These are phyloP conservation scores for Tinea trinotella DNA, from an alignment of 2,888 invertebrate species.

Conservation along the genomic window DNA sequence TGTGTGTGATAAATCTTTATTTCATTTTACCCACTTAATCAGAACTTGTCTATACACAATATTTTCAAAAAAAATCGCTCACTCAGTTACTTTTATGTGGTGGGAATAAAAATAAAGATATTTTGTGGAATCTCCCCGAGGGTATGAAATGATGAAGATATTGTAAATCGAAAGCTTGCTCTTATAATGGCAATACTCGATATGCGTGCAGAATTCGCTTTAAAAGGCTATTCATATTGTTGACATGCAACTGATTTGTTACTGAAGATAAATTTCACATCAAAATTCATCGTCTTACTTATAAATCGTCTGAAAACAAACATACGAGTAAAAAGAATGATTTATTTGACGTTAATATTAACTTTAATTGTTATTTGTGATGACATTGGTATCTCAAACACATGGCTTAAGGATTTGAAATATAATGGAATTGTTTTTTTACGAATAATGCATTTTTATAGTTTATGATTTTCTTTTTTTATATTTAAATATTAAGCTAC, in stretches of 20 bases:
- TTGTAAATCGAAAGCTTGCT: constrained; percentile 14
- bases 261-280: constrained; percentile 15
- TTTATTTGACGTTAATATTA: constrained; percentile 15
- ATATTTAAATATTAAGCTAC: no score
- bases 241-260: constrained; percentile 16
- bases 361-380: constrained; percentile 14
- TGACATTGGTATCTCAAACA: neutral
- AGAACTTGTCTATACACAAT: neutral
- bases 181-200: constrained; percentile 14
- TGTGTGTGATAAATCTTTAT: no score
- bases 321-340: constrained; percentile 7
- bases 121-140: constrained; percentile 14
- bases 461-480: no score
- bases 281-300: constrained; percentile 17
- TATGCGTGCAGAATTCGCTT: constrained; percentile 8
- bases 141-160: constrained; percentile 14
- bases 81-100: neutral
- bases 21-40: neutral
- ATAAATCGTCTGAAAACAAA: constrained; percentile 17
- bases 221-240: constrained; percentile 16
- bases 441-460: no score
- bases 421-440: no score
- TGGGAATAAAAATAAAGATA: constrained; percentile 13
- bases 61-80: neutral
- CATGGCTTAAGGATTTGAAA: no score